These are phyloP conservation scores for Varecia variegata DNA, from an alignment of 2,797 vertebrate genomes.

Conservation along the genomic window DNA sequence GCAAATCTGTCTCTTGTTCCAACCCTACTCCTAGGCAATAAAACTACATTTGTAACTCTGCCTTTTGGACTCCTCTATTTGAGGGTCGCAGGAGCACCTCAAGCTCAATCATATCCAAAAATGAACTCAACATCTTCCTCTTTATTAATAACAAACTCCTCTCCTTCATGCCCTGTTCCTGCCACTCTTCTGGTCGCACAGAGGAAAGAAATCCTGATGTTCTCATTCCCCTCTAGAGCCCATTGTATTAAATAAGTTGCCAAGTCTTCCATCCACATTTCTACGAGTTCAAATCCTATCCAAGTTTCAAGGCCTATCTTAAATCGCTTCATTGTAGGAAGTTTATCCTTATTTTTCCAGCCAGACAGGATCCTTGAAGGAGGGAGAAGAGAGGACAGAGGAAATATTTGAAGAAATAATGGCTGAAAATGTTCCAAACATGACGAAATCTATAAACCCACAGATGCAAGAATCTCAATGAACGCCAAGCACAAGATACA, in stretches of 20 bases:
- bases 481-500: neutral
- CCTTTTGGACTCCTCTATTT: neutral
- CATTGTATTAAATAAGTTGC: neutral
- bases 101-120: neutral
- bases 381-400: neutral
- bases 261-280: neutral
- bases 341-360: neutral
- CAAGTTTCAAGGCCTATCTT: neutral
- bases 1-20: neutral
- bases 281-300: neutral
- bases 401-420: constrained; percentile 30
- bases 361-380: neutral
- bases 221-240: neutral
- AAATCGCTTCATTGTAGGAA: neutral
- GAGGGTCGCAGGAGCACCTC: neutral
- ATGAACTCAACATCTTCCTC: neutral
- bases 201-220: neutral
- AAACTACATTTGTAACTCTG: neutral
- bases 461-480: neutral
- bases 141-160: neutral
- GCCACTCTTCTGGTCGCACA: neutral
- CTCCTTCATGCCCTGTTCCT: neutral
- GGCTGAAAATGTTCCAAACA: neutral
- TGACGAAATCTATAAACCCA: neutral
- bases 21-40: neutral